Evolutionary conservation across 2,113 vertebrate genomes (phyloP).

Genomic region (Amia ocellicauda): DNA sequence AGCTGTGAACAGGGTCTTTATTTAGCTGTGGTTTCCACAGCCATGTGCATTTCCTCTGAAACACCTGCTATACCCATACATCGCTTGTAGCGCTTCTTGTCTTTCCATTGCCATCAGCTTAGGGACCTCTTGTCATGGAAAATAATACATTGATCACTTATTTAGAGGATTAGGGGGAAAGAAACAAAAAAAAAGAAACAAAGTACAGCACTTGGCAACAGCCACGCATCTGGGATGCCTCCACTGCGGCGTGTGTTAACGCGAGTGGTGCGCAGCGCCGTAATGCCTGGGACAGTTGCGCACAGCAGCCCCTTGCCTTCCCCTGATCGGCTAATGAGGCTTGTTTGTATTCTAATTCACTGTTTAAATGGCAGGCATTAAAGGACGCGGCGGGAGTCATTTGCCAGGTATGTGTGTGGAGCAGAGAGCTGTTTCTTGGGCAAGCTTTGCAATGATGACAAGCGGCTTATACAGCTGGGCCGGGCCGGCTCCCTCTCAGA

Average conservation of each 20-base stretch:
- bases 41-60: slow-evolving; percentile 30
- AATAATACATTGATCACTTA: slow-evolving; percentile 37
- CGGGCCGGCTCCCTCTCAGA: too few species aligned
- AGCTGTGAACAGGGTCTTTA: neutral
- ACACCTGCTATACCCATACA: slow-evolving; percentile 33
- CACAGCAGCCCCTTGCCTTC: neutral
- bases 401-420: too few species aligned
- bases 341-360: too few species aligned
- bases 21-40: slow-evolving; percentile 27
- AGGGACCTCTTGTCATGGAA: slow-evolving; percentile 38
- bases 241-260: slow-evolving; percentile 39
- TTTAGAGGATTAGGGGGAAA: slow-evolving; percentile 16
- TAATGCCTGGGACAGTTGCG: slow-evolving; percentile 28
- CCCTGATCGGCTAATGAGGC: too few species aligned
- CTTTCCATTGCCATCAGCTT: slow-evolving; percentile 12
- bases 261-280: slow-evolving; percentile 37
- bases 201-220: slow-evolving; percentile 57
- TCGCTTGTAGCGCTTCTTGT: slow-evolving; percentile 19
- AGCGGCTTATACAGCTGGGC: too few species aligned
- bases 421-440: too few species aligned
- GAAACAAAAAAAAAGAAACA: slow-evolving; percentile 26
- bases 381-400: slow-evolving; percentile 64
- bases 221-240: slow-evolving; percentile 52
- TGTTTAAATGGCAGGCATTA: slow-evolving; percentile 41
- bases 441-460: too few species aligned